A percentile compares a stretch with the other conserved stretches of the same genome.
phyloP scores from a whole-genome alignment of 2,113 vertebrate species.

The Apteryx owenii region DNA sequence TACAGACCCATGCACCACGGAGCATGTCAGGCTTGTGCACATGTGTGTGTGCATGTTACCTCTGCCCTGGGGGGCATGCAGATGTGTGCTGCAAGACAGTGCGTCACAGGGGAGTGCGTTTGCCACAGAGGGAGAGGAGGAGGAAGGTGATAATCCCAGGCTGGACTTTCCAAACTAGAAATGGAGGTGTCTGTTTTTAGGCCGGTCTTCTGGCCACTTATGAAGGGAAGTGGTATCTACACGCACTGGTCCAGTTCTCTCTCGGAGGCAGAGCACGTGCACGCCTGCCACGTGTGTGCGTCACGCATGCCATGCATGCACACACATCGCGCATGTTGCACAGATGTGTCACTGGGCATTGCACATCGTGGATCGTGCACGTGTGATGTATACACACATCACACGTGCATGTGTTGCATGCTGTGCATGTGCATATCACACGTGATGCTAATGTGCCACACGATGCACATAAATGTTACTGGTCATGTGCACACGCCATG shows the following conservation, averaged over 20 bases:
- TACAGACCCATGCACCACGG: rapidly evolving
- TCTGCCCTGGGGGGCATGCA: rapidly evolving
- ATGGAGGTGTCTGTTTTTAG: not conserved
- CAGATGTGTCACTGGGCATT: not conserved
- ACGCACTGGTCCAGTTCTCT: not conserved
- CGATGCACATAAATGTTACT: not conserved
- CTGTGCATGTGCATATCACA: not conserved
- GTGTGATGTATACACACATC: rapidly evolving
- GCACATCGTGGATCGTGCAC: rapidly evolving
- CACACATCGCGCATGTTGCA: rapidly evolving
- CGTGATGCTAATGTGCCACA: not conserved
- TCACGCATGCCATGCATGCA: not conserved
- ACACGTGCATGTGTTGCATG: not conserved
- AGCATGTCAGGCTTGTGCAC: rapidly evolving
- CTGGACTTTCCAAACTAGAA: not conserved
- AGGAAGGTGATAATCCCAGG: no score
- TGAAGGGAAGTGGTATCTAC: no score
- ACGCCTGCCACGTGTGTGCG: no score
- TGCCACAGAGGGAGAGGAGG: not conserved
- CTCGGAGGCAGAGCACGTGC: no score
- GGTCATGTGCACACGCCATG: not conserved
- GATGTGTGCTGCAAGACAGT: rapidly evolving
- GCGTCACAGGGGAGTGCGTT: rapidly evolving
- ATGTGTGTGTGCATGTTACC: rapidly evolving
- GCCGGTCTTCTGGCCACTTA: not conserved